A percentile compares a stretch with the other conserved stretches of the same genome.
Conservation (phyloP, 1,140 invertebrate species). For the Musca vetustissima region DNA sequence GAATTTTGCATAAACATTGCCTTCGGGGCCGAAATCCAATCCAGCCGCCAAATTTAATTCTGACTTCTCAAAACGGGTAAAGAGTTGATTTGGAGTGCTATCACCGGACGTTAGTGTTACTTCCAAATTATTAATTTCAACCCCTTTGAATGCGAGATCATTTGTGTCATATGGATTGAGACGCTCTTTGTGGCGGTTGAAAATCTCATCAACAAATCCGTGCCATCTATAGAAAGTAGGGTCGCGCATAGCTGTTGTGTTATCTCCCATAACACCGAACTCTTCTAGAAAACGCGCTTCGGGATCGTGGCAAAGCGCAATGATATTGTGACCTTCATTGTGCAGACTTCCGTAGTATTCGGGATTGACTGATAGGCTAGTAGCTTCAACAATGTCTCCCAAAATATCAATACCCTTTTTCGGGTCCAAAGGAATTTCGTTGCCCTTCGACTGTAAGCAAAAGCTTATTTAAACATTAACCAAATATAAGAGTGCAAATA, state of each 20-base stretch:
- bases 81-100: conserved; percentile 52
- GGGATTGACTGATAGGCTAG: conserved; percentile 60
- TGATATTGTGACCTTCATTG: conserved; percentile 66
- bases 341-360: conserved; percentile 67
- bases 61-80: conserved; percentile 65
- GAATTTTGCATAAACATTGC: conserved; percentile 61
- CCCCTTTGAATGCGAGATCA: conserved; percentile 47
- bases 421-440: conserved; percentile 41
- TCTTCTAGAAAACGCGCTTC: conserved; percentile 62
- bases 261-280: conserved; percentile 67
- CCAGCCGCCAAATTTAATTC: conserved; percentile 64
- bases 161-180: conserved; percentile 64
- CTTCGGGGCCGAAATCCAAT: conserved; percentile 62
- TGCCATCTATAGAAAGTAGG: conserved; percentile 74
- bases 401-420: conserved; percentile 62
- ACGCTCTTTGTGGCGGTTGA: conserved; percentile 66
- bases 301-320: conserved; percentile 67
- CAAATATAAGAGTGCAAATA: neutral
- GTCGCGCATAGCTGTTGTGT: conserved; percentile 70
- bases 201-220: conserved; percentile 65
- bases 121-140: conserved; percentile 54
- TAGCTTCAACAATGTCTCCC: conserved; percentile 66
- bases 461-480: too few species aligned
- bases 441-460: neutral
- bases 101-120: conserved; percentile 49